Evolutionary conservation across 2,113 vertebrate species (phyloP).

Genomic region (Ginglymostoma cirratum): DNA sequence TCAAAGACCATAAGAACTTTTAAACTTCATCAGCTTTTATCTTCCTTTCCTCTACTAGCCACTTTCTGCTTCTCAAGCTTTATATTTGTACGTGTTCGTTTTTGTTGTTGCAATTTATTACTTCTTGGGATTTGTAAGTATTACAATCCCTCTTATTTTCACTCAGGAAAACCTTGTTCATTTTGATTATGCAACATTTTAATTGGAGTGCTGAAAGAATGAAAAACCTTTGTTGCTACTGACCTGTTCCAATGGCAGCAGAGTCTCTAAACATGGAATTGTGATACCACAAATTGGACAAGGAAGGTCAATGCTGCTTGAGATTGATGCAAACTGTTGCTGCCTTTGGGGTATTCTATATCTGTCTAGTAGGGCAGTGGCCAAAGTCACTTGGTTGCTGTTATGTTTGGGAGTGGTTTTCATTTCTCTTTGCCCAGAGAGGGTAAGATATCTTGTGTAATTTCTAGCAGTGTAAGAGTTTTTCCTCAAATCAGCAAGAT

Average conservation of each 20-base stretch:
- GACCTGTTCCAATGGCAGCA: background rate
- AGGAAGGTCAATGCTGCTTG: background rate
- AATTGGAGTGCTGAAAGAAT: too few species aligned
- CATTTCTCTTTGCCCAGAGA: background rate
- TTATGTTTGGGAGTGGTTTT: background rate
- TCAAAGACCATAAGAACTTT: too few species aligned
- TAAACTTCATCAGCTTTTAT: too few species aligned
- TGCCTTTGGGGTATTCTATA: background rate
- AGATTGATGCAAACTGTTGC: background rate
- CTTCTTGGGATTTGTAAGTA: too few species aligned
- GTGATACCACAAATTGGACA: background rate
- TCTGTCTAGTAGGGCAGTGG: background rate
- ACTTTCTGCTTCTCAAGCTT: too few species aligned
- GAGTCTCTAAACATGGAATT: background rate
- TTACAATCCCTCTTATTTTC: too few species aligned
- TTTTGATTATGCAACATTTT: too few species aligned
- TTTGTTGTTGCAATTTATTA: too few species aligned
- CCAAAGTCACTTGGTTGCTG: background rate
- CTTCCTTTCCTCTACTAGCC: too few species aligned
- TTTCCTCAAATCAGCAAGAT: background rate
- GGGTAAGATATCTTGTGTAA: background rate
- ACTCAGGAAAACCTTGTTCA: too few species aligned
- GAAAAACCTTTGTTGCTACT: too few species aligned
- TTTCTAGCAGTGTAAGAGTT: background rate
- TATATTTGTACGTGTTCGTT: too few species aligned